These are phyloP conservation scores for Drosophila infuscata DNA, from an alignment of 2,888 invertebrate species.

Conservation along the genomic window DNA sequence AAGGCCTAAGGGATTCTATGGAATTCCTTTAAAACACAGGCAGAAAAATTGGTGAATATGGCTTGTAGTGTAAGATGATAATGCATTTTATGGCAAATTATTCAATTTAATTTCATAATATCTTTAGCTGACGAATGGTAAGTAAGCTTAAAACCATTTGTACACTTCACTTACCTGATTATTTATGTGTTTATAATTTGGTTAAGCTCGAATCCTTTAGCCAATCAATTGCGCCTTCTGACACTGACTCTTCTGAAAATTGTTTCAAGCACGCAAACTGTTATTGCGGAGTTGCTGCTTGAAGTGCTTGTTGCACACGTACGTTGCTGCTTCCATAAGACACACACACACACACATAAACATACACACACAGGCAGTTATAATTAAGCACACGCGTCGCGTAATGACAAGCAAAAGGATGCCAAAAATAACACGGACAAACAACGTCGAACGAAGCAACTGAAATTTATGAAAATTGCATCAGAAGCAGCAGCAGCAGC, in stretches of 20 bases:
- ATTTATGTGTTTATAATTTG: neutral
- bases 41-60: neutral
- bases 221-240: neutral
- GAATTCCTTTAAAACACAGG: neutral
- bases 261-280: slow-evolving; percentile 20
- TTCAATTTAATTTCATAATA: neutral
- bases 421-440: slow-evolving; percentile 7
- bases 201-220: neutral
- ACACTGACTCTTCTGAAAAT: slow-evolving; percentile 15
- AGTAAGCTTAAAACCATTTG: neutral
- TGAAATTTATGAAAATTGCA: slow-evolving; percentile 56
- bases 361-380: slow-evolving; percentile 2
- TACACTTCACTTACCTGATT: slow-evolving; percentile 30
- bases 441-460: slow-evolving; percentile 19
- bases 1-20: neutral
- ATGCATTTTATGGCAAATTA: neutral
- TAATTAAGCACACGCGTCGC: slow-evolving; percentile 67
- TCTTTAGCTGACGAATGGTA: neutral
- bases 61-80: neutral
- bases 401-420: slow-evolving; percentile 28
- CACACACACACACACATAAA: neutral
- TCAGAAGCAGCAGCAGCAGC: slow-evolving; percentile 25
- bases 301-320: slow-evolving; percentile 29
- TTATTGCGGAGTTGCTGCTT: slow-evolving; percentile 4
- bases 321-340: slow-evolving; percentile 16